These are phyloP conservation scores for Taenaris catops DNA, from an alignment of 2,888 invertebrate species.

Conservation along the genomic window DNA sequence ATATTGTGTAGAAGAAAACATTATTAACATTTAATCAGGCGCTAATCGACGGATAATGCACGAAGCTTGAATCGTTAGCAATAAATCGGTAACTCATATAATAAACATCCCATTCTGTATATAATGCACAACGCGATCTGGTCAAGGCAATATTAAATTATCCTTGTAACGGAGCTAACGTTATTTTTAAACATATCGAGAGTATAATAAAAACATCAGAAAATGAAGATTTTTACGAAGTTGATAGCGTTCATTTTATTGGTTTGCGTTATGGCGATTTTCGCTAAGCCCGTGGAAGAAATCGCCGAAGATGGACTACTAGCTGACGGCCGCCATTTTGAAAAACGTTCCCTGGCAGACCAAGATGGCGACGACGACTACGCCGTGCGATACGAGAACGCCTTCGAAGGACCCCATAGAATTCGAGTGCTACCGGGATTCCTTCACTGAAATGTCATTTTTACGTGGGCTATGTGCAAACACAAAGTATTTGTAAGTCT, in stretches of 20 bases:
- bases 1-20: conserved; percentile 10
- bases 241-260: not conserved
- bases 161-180: not conserved
- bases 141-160: not conserved
- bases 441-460: conserved; percentile 36
- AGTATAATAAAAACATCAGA: not conserved
- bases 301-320: not conserved
- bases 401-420: conserved; percentile 46
- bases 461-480: conserved; percentile 12
- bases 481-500: not conserved
- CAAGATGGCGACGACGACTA: conserved; percentile 38
- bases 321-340: conserved; percentile 33
- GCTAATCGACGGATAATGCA: conserved; percentile 23
- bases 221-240: not conserved
- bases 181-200: too few relatives aligned
- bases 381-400: conserved; percentile 34
- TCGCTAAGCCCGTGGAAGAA: conserved; percentile 1
- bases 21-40: conserved; percentile 7
- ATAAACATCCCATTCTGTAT: conserved; percentile 1
- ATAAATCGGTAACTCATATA: not conserved
- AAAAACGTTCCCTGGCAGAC: conserved; percentile 39
- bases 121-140: conserved; percentile 2
- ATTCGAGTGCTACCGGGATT: conserved; percentile 53
- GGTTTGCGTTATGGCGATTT: not conserved
- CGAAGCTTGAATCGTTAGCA: conserved; percentile 21